Conservation (phyloP, 2,888 invertebrate species). For the Agrochola litura region DNA sequence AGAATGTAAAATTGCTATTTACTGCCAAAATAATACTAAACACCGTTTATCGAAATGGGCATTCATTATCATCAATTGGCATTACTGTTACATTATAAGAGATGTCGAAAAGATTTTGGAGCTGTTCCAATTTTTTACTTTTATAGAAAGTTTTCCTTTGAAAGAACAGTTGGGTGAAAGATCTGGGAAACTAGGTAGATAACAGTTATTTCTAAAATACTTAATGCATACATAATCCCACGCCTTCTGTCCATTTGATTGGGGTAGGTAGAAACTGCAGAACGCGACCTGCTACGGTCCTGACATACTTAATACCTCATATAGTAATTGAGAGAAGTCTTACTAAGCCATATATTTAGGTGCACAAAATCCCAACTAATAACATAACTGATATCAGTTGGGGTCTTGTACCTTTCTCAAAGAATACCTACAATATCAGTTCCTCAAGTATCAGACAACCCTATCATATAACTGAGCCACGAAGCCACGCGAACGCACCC, state of each 20-base stretch:
- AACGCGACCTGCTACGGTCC: no score
- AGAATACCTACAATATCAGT: background rate
- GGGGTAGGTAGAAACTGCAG: no score
- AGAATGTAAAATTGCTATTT: background rate
- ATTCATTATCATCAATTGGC: no score
- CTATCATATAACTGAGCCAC: conserved; percentile 45
- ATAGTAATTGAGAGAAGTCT: background rate
- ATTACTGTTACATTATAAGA: background rate
- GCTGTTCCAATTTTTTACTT: background rate
- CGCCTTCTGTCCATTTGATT: no score
- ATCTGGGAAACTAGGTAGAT: background rate
- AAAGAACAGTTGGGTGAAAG: background rate
- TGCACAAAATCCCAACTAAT: background rate
- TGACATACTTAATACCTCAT: no score
- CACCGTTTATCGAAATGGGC: background rate
- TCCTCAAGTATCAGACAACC: conserved; percentile 39
- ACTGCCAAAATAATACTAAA: background rate
- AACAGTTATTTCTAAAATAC: background rate
- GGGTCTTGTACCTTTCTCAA: background rate
- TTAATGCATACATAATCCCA: background rate
- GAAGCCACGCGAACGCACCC: conserved; percentile 39
- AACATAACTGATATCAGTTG: background rate
- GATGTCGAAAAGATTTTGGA: background rate
- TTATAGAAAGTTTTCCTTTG: background rate
- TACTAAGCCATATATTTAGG: background rate